These are phyloP conservation scores for Pristionchus mayeri DNA, from an alignment of 2,888 invertebrate genomes.

Conservation along the genomic window DNA sequence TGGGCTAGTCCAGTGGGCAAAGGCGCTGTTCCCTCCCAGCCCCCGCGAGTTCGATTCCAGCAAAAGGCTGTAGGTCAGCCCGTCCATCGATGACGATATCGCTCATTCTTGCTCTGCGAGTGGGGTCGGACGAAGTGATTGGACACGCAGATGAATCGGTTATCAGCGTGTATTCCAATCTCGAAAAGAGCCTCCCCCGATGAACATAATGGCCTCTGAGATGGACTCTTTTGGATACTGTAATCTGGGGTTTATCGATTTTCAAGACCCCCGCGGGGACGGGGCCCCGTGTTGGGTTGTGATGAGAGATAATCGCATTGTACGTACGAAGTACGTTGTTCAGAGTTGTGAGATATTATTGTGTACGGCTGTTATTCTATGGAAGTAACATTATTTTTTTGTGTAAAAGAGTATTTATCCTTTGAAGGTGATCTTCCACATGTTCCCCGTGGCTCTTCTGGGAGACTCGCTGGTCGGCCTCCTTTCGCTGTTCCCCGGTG, in stretches of 20 bases:
- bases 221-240: constrained; percentile 7
- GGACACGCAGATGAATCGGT: background rate
- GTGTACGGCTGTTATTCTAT: no score
- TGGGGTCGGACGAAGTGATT: constrained; percentile 7
- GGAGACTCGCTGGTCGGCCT: constrained; percentile 90
- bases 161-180: background rate
- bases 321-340: no score
- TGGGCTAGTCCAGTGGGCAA: background rate
- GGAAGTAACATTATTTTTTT: no score
- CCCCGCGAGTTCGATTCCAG: background rate
- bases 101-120: constrained; percentile 41
- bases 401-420: no score
- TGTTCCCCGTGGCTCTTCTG: constrained; percentile 91
- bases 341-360: no score
- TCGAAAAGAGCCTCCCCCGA: constrained; percentile 32
- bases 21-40: background rate
- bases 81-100: constrained; percentile 25
- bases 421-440: constrained; percentile 92
- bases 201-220: constrained; percentile 42
- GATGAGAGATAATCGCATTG: no score
- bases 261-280: no score
- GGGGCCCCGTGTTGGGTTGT: no score
- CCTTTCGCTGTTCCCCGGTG: constrained; percentile 89
- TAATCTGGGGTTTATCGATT: no score
- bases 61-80: background rate